Percentiles rank a stretch among this genome's conserved stretches.
phyloP scores from a whole-genome alignment of 1,140 invertebrate species.

The Nasonia vitripennis region DNA sequence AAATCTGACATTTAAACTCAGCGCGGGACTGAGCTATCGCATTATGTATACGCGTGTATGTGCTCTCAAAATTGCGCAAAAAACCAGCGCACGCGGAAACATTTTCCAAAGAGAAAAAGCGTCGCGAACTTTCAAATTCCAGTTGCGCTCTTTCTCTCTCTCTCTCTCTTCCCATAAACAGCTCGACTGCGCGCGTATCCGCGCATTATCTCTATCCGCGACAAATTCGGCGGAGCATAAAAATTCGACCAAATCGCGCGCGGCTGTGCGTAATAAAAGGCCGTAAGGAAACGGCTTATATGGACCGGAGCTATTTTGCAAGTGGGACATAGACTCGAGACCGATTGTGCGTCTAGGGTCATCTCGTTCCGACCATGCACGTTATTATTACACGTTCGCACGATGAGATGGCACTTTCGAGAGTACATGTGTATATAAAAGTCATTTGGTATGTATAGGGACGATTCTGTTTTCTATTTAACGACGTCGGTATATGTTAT shows the following conservation, averaged over 20 bases:
- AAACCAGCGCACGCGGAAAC: slow-evolving; percentile 1
- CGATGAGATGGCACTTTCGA: neutral
- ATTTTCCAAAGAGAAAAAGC: slow-evolving; percentile 16
- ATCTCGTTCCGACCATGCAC: slow-evolving; percentile 15
- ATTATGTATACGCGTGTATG: neutral
- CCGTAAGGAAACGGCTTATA: slow-evolving; percentile 3
- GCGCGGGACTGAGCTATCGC: too few relatives aligned
- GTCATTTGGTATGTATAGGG: neutral
- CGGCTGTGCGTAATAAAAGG: neutral
- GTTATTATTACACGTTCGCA: neutral
- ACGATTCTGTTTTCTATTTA: neutral
- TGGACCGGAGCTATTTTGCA: neutral
- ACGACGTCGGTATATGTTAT: too few relatives aligned
- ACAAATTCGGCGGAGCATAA: slow-evolving; percentile 26
- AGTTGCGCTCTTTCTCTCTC: neutral
- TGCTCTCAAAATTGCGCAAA: neutral
- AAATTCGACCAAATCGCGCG: neutral
- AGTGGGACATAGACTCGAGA: slow-evolving; percentile 5
- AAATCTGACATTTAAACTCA: neutral
- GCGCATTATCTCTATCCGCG: neutral
- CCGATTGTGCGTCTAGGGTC: slow-evolving; percentile 21
- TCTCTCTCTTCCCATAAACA: slow-evolving; percentile 38
- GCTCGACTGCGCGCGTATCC: neutral
- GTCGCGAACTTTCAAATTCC: slow-evolving; percentile 46
- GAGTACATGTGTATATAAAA: too few relatives aligned